phyloP scores from a whole-genome alignment of 30 jellyfish, hydroid and myxozoan species.

The Euphysa ruthae region DNA sequence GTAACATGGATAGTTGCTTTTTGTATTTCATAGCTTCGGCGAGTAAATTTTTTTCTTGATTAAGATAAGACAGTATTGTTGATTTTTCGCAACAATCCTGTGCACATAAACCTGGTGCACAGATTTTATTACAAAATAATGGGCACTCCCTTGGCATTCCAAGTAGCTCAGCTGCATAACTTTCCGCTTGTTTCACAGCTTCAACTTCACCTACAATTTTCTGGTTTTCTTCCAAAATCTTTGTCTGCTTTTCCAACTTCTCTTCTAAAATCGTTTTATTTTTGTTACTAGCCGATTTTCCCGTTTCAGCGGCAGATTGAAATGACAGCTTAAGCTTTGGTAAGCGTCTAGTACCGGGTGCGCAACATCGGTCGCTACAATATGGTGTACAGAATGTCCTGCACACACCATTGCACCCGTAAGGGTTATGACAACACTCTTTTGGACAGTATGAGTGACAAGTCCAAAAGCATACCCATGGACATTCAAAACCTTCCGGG shows the following conservation, averaged over 20 bases:
- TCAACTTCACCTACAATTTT: slow-evolving; percentile 56
- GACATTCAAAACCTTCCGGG: slow-evolving; percentile 79
- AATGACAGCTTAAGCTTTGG: slow-evolving; percentile 56
- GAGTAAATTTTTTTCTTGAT: not conserved
- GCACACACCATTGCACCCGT: slow-evolving; percentile 65
- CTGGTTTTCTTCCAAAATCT: slow-evolving; percentile 21
- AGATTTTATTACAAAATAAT: slow-evolving; percentile 73
- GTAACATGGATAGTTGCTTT: not conserved
- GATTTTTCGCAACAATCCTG: slow-evolving; percentile 62
- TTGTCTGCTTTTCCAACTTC: not conserved
- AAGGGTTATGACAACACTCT: slow-evolving; percentile 95
- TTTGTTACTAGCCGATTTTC: not conserved
- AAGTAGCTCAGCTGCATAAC: slow-evolving; percentile 52
- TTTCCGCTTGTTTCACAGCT: slow-evolving; percentile 75
- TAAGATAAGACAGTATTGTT: not conserved
- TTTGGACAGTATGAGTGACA: slow-evolving; percentile 93
- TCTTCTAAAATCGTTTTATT: slow-evolving; percentile 4
- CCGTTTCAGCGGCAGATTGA: slow-evolving; percentile 23
- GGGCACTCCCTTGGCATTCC: slow-evolving; percentile 91
- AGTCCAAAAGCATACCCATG: slow-evolving; percentile 96
- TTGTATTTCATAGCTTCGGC: not conserved
- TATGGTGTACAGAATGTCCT: slow-evolving; percentile 77
- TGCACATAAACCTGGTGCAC: slow-evolving; percentile 83
- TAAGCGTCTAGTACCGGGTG: slow-evolving; percentile 68
- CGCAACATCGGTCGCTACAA: slow-evolving; percentile 92